A percentile compares a stretch with the other conserved stretches of the same genome.
These are phyloP conservation scores for Salvator merianae DNA, from an alignment of 2,113 vertebrate genomes.

Conservation along the genomic window DNA sequence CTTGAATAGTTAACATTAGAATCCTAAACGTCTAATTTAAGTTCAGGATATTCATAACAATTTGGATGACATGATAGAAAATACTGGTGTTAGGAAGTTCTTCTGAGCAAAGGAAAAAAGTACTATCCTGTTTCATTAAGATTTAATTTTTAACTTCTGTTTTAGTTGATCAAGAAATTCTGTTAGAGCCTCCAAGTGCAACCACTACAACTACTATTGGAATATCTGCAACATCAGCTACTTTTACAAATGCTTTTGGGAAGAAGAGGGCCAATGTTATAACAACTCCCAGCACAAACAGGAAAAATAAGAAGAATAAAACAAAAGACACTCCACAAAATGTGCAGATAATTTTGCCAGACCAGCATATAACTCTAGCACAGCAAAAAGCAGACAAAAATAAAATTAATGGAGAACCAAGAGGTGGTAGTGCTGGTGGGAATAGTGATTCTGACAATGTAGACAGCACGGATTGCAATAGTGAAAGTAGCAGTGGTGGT, in stretches of 20 bases:
- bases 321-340: constrained; percentile 91
- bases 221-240: constrained; percentile 95
- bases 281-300: constrained; percentile 92
- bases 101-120: neutral
- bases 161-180: constrained; percentile 89
- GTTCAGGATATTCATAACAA: too few species aligned
- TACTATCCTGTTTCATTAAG: neutral
- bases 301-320: constrained; percentile 99
- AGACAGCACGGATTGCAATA: constrained; percentile 96
- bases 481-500: constrained; percentile 93
- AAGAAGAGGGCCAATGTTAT: constrained; percentile 94
- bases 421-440: constrained; percentile 85
- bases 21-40: neutral
- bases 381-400: constrained; percentile 98
- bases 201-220: constrained; percentile 98
- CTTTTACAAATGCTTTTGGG: constrained; percentile 93
- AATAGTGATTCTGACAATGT: constrained; percentile 95
- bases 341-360: constrained; percentile 92
- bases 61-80: too few species aligned
- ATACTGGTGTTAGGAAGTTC: neutral
- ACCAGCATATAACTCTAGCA: constrained; percentile 93
- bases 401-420: constrained; percentile 93
- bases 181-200: constrained; percentile 97
- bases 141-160: constrained; percentile 10
- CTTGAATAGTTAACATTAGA: neutral